Base-by-base conservation (phyloP, 1,140 invertebrate species). In the Eriocheir sinensis region DNA sequence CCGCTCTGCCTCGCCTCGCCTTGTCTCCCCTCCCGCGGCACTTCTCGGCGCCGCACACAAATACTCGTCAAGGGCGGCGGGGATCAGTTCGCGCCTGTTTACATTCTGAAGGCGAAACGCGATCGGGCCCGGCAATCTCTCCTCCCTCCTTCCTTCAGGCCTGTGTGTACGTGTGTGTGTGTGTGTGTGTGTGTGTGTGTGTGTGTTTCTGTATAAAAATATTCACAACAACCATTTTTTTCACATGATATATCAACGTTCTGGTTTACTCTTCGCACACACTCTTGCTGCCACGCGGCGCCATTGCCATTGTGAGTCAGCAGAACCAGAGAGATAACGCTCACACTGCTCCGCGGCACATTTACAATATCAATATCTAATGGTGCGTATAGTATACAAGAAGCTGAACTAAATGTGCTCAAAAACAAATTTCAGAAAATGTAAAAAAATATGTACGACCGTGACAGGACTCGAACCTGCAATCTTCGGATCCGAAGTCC, bases 101-200 rank as follows among this genome's bases (percentile, higher is more conserved):
- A 72, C 60, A 72, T 72, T 72, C 60, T 72, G 60, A 72, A 21
- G 6, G 60, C 27, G 60, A 27, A 72, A 72, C 60, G n/a, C 27
- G 60, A 72, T 72, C 60, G 4, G n/a, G 60, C 60, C n/a, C n/a
- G n/a, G n/a, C 60, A 72, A 72, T 72, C 60, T n/a, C 60, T 72
- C 60, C 27, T n/a, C n/a, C n/a, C n/a, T n/a, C n/a, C n/a, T n/a
- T n/a, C n/a, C n/a, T n/a, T n/a, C n/a, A n/a, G n/a, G n/a, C 60
- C 60, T 72, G 60, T 72, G 60, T 72, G 60, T 72, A n/a, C n/a
- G 60, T 72, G 60, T 72, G 60, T 72, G 60, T 72, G 60, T 72
- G 60, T 72, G 60, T 72, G 60, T 72, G 60, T 72, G 60, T 72
- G 60, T 72, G 60, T 72, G 53, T 72, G 53, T 72, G 53, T 72